phyloP scores from a whole-genome alignment of 2,113 vertebrate species.

The Euleptes europaea region DNA sequence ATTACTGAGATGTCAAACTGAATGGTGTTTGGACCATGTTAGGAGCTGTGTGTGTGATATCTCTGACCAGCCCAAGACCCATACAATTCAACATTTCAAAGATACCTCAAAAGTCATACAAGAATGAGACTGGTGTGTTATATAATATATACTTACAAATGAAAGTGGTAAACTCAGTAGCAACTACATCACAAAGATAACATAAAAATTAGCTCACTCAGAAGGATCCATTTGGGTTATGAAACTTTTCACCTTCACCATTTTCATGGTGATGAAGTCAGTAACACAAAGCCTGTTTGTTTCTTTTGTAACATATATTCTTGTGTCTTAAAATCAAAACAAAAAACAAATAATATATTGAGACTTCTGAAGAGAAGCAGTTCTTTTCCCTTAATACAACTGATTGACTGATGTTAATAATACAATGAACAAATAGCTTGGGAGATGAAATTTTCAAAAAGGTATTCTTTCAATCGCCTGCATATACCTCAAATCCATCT shows the following conservation, averaged over 20 bases:
- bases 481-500: neutral
- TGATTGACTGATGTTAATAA: no score
- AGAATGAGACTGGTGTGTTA: neutral
- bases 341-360: neutral
- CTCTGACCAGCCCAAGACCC: no score
- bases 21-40: neutral
- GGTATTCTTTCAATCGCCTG: constrained; percentile 9
- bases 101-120: neutral
- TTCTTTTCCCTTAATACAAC: constrained; percentile 41
- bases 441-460: constrained; percentile 28
- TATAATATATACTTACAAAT: neutral
- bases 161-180: neutral
- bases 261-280: neutral
- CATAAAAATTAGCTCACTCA: neutral
- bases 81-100: neutral
- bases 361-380: neutral
- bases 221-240: neutral
- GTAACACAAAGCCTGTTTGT: neutral
- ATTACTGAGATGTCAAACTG: neutral
- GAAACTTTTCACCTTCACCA: neutral
- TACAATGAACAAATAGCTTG: constrained; percentile 37
- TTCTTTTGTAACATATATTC: neutral
- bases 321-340: neutral
- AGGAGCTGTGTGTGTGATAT: neutral
- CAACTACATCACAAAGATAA: neutral